Evolutionary conservation across 2,113 vertebrate genomes (phyloP).

Genomic region (Bucco capensis): DNA sequence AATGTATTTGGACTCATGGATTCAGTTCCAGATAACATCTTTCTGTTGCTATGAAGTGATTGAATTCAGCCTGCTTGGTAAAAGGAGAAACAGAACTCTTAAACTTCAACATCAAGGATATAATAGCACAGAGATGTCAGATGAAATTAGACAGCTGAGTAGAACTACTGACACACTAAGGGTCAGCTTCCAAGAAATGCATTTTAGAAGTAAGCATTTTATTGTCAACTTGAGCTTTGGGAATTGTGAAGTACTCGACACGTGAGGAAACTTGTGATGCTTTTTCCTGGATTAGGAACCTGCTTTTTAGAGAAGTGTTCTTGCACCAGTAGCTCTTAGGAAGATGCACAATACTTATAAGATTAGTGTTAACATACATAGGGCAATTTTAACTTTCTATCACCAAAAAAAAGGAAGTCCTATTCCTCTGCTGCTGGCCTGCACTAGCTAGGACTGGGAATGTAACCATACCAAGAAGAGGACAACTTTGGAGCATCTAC

Average conservation of each 20-base stretch:
- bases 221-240: background rate
- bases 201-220: background rate
- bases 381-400: background rate
- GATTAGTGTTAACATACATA: background rate
- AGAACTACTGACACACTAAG: background rate
- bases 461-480: background rate
- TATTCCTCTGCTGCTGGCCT: background rate
- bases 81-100: background rate
- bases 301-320: background rate
- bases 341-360: background rate
- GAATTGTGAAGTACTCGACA: background rate
- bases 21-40: background rate
- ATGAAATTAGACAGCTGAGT: background rate
- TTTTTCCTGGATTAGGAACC: background rate
- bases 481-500: background rate
- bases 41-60: background rate
- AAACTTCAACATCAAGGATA: background rate
- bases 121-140: background rate
- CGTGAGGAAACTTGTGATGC: accelerated
- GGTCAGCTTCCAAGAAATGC: background rate
- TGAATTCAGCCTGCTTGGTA: background rate
- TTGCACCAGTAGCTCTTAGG: background rate
- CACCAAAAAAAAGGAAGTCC: background rate
- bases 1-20: background rate
- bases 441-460: background rate